Conservation (phyloP, 35 echinoderm and acorn worm species). For the Heliocidaris tuberculata region DNA sequence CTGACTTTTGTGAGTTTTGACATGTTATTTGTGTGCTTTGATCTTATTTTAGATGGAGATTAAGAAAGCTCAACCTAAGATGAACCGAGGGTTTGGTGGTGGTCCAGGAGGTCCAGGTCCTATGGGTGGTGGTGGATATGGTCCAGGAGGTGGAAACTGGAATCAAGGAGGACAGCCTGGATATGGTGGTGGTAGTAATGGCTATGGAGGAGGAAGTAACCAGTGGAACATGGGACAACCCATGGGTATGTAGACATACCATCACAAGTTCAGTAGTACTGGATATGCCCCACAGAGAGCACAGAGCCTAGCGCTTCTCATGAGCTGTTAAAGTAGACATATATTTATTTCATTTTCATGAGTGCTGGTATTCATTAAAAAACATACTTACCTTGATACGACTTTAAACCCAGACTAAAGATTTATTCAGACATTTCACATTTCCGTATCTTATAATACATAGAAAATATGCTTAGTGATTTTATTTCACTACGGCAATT, state of each 20-base stretch:
- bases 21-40: background rate
- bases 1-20: background rate
- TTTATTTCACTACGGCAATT: too few relatives aligned
- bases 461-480: too few relatives aligned
- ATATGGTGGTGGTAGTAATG: background rate
- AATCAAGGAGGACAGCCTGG: background rate
- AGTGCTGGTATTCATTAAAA: too few relatives aligned
- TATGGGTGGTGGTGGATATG: background rate
- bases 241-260: background rate
- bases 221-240: conserved; percentile 45
- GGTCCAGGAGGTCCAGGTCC: background rate
- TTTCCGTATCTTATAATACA: too few relatives aligned
- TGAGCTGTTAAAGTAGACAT: too few relatives aligned
- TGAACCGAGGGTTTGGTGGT: conserved; percentile 15
- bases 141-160: background rate
- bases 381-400: too few relatives aligned
- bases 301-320: too few relatives aligned
- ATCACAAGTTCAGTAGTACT: too few relatives aligned
- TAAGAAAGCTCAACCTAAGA: conserved; percentile 31
- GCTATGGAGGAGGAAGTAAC: background rate
- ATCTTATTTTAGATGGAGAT: conserved; percentile 31
- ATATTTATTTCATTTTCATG: too few relatives aligned
- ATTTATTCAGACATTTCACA: too few relatives aligned
- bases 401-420: too few relatives aligned
- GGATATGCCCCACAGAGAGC: too few relatives aligned